A percentile compares a stretch with the other conserved stretches of the same genome.
These are phyloP conservation scores for Epinephelus awoara DNA, from an alignment of 2,797 vertebrate genomes.

Conservation along the genomic window DNA sequence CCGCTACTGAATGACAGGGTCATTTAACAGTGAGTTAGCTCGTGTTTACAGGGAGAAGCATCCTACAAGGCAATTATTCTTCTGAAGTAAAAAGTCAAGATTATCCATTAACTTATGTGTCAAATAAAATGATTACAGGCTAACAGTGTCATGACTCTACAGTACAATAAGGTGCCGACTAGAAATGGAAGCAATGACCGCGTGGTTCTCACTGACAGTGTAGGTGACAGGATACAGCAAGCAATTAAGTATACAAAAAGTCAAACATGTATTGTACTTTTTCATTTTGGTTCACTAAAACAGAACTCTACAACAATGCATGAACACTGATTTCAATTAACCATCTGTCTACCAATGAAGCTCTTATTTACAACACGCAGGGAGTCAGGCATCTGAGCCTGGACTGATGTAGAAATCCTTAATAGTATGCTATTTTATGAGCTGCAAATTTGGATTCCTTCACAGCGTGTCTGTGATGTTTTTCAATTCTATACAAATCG, in stretches of 20 bases:
- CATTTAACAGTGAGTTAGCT: conserved; percentile 10
- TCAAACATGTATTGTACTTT: conserved; percentile 47
- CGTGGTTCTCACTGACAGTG: conserved; percentile 51
- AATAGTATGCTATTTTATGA: conserved; percentile 1
- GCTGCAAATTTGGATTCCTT: conserved; percentile 12
- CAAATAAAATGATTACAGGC: conserved; percentile 41
- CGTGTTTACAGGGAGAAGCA: conserved; percentile 35
- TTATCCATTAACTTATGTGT: conserved; percentile 6
- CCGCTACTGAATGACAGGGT: conserved; percentile 4
- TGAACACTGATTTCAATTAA: conserved; percentile 45
- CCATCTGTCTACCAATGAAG: conserved; percentile 25
- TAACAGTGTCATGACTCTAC: conserved; percentile 73
- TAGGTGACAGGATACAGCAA: conserved; percentile 58
- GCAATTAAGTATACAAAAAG: conserved; percentile 49
- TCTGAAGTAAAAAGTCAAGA: conserved; percentile 24
- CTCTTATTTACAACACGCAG: conserved; percentile 43
- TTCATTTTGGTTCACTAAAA: conserved; percentile 46
- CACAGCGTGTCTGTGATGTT: neutral
- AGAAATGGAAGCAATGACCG: conserved; percentile 40
- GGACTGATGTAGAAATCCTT: neutral
- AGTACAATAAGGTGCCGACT: conserved; percentile 59
- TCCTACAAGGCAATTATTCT: conserved; percentile 10
- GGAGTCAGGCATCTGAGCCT: neutral
- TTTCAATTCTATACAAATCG: neutral
- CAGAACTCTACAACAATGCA: conserved; percentile 58